These are phyloP conservation scores for Isotomurus palustris DNA, from an alignment of 2,888 invertebrate genomes.

Conservation along the genomic window DNA sequence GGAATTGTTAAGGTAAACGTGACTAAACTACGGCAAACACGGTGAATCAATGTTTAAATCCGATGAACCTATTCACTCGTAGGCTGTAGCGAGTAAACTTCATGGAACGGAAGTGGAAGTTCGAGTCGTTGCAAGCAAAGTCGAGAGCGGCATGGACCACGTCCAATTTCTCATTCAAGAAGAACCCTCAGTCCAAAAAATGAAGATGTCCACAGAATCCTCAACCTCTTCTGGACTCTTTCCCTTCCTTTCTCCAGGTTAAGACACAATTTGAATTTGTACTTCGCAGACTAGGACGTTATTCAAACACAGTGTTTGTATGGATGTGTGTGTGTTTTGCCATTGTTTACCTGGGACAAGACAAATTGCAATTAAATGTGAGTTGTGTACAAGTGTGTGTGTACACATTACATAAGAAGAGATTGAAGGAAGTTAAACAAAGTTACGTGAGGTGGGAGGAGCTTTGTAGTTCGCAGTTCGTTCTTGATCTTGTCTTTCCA, in stretches of 20 bases:
- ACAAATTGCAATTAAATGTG: too few relatives aligned
- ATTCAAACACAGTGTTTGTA: too few relatives aligned
- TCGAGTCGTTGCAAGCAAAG: constrained; percentile 74
- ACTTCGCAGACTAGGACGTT: not conserved
- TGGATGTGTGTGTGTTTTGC: too few relatives aligned
- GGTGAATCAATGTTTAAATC: not conserved
- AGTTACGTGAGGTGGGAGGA: too few relatives aligned
- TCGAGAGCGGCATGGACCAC: constrained; percentile 76
- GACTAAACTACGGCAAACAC: not conserved
- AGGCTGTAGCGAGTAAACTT: constrained; percentile 89
- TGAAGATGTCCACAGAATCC: constrained; percentile 43
- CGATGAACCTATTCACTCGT: constrained; percentile 24
- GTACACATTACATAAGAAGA: too few relatives aligned
- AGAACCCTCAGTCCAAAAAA: constrained; percentile 51
- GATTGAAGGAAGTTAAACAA: too few relatives aligned
- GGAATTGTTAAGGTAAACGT: constrained; percentile 84
- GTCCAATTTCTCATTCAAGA: constrained; percentile 82
- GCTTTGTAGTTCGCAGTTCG: too few relatives aligned
- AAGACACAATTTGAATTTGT: not conserved
- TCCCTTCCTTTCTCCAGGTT: constrained; percentile 44
- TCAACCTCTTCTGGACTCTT: constrained; percentile 41
- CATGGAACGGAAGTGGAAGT: constrained; percentile 91
- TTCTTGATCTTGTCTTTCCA: too few relatives aligned
- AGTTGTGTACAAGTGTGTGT: too few relatives aligned
- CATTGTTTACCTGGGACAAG: too few relatives aligned